Conservation (phyloP, 2,113 vertebrate species). For the Onychorhynchus coronatus region DNA sequence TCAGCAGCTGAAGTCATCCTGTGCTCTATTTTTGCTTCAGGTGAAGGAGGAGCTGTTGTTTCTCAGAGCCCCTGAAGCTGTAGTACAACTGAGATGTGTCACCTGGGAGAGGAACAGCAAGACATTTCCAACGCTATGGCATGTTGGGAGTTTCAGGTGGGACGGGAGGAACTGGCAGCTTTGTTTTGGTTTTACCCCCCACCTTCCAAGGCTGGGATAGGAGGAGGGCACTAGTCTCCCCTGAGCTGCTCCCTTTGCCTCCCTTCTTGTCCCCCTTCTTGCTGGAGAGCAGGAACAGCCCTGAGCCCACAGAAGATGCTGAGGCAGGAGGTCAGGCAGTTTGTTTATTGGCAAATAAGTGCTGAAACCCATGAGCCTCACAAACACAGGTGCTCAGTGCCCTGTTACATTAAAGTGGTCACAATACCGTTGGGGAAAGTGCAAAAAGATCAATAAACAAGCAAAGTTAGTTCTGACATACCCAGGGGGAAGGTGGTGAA, state of each 20-base stretch:
- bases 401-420: constrained; percentile 58
- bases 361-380: constrained; percentile 47
- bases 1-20: neutral
- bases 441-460: constrained; percentile 59
- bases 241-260: neutral
- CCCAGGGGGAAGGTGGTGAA: neutral
- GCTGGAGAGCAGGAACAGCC: neutral
- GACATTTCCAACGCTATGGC: neutral
- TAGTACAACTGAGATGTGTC: neutral
- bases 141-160: neutral
- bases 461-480: constrained; percentile 52
- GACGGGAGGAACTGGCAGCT: neutral
- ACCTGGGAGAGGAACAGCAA: neutral
- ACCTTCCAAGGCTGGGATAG: neutral
- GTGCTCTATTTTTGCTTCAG: constrained; percentile 3
- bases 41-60: constrained; percentile 13
- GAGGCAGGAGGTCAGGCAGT: constrained; percentile 48
- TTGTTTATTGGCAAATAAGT: constrained; percentile 67
- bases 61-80: neutral
- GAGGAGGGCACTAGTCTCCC: neutral
- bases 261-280: neutral
- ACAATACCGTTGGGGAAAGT: constrained; percentile 5
- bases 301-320: neutral
- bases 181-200: neutral
- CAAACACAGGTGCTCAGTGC: constrained; percentile 35